Conservation (phyloP, 1,140 invertebrate species). For the Microplitis mediator region DNA sequence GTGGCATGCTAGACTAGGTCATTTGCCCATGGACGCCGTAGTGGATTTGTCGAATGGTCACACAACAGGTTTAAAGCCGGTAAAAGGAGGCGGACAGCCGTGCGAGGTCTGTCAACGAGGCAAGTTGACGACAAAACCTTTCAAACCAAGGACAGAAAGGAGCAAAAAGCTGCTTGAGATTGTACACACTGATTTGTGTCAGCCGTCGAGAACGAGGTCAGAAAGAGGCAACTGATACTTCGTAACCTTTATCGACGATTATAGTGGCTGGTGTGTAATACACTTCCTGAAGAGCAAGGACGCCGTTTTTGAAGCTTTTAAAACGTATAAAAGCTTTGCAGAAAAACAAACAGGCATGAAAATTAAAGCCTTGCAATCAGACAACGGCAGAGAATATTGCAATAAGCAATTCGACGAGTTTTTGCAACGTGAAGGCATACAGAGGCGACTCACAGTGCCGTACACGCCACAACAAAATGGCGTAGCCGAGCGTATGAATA, state of each 20-base stretch:
- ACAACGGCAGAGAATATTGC: constrained; percentile 42
- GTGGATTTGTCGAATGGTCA: no score
- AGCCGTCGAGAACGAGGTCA: constrained; percentile 39
- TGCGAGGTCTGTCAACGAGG: no score
- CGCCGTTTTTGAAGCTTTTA: constrained; percentile 35
- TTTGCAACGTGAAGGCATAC: constrained; percentile 19
- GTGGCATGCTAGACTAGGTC: no score
- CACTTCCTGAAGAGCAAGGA: constrained; percentile 38
- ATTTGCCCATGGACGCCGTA: no score
- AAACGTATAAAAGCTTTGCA: constrained; percentile 33
- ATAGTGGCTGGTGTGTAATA: constrained; percentile 34
- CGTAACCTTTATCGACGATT: constrained; percentile 52
- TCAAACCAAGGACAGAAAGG: no score
- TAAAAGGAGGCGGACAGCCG: no score
- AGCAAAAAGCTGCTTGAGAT: no score
- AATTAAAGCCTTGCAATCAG: constrained; percentile 39
- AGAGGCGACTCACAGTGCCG: not conserved
- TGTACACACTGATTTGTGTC: no score
- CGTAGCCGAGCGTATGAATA: constrained; percentile 40
- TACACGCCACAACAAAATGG: constrained; percentile 43
- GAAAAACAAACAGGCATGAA: constrained; percentile 37
- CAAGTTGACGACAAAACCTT: no score
- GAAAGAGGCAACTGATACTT: constrained; percentile 49
- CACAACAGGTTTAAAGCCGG: no score
- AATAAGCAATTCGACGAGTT: constrained; percentile 26